These are phyloP conservation scores for Nematolebias whitei DNA, from an alignment of 2,113 vertebrate species.

Conservation along the genomic window DNA sequence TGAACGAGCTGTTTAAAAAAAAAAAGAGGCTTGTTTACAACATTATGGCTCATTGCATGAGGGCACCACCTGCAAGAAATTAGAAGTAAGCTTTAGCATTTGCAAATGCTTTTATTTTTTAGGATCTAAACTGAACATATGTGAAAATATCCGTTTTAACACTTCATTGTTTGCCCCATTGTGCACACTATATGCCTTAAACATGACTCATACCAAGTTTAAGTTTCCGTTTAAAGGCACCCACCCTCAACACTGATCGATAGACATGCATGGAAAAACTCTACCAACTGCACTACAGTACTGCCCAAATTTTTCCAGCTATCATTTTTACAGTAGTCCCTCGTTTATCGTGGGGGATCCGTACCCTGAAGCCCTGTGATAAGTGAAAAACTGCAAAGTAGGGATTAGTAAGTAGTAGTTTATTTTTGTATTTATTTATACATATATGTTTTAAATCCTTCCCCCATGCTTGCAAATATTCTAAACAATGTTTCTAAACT, in stretches of 20 bases:
- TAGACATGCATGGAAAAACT: constrained; percentile 40
- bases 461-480: no score
- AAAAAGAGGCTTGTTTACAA: constrained; percentile 1
- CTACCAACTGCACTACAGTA: no score
- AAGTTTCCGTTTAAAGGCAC: constrained; percentile 17
- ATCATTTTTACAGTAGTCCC: no score
- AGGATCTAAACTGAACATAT: constrained; percentile 17
- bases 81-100: constrained; percentile 12
- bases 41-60: constrained; percentile 27
- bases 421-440: no score
- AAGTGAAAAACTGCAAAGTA: no score
- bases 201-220: not conserved
- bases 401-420: no score
- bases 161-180: not conserved
- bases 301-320: no score
- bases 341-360: no score
- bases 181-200: not conserved
- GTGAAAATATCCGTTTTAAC: constrained; percentile 9
- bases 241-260: constrained; percentile 24
- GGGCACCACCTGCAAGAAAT: constrained; percentile 32
- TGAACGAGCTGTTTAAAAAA: constrained; percentile 29
- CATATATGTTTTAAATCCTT: no score
- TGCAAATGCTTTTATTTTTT: not conserved
- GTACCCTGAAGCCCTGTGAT: no score
- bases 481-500: no score